Percentiles rank a stretch among this genome's conserved stretches.
phyloP scores from a whole-genome alignment of 2,113 vertebrate species.

The Apaloderma vittatum region DNA sequence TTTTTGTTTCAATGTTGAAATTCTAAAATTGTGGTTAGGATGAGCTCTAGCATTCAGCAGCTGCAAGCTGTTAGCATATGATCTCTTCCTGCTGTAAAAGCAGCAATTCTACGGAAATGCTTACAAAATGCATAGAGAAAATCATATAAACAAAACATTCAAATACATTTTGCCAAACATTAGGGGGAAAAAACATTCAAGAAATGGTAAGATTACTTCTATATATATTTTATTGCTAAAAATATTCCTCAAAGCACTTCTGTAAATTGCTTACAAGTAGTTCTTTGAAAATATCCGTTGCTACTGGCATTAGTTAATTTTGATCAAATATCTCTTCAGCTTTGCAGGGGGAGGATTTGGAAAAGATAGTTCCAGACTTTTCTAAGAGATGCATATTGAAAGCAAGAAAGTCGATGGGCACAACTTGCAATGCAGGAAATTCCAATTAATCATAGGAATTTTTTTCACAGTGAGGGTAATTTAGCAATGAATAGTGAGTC shows the following conservation, averaged over 20 bases:
- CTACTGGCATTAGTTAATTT: background rate
- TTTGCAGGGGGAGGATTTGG: background rate
- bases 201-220: background rate
- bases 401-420: background rate
- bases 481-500: background rate
- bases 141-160: background rate
- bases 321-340: background rate
- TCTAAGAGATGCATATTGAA: background rate
- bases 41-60: background rate
- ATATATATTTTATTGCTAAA: slow-evolving; percentile 26
- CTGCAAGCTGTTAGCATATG: slow-evolving; percentile 47
- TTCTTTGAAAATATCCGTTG: background rate
- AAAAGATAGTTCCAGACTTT: background rate
- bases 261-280: background rate
- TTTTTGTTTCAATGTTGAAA: background rate
- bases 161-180: background rate
- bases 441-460: background rate
- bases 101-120: background rate
- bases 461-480: background rate
- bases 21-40: slow-evolving; percentile 24
- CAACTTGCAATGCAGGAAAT: background rate
- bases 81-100: slow-evolving; percentile 48
- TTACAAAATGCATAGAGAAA: background rate
- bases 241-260: background rate
- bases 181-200: background rate